Conservation (phyloP, 2,797 vertebrate genomes). For the Apogon hyalosoma region DNA sequence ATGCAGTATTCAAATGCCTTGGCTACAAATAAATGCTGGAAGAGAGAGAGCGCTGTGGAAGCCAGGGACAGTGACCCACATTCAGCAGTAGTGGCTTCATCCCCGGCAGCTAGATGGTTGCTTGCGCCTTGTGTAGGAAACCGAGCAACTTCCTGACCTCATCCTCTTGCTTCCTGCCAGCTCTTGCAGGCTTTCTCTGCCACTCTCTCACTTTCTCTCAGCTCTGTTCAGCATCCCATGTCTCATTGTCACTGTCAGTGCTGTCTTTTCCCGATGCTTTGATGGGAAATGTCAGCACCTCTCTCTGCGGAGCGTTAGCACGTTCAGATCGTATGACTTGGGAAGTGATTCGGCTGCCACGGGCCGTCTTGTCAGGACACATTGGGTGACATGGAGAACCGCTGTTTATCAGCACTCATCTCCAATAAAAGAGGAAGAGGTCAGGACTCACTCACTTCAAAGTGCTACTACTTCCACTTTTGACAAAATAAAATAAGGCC, state of each 20-base stretch:
- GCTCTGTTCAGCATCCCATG: conserved; percentile 11
- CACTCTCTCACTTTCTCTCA: not conserved
- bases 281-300: conserved; percentile 63
- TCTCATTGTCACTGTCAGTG: conserved; percentile 38
- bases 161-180: conserved; percentile 55
- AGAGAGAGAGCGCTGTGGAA: conserved; percentile 36
- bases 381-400: conserved; percentile 31
- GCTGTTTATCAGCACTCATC: conserved; percentile 54
- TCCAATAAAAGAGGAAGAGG: conserved; percentile 33
- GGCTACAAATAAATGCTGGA: conserved; percentile 48
- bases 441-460: conserved; percentile 7
- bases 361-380: conserved; percentile 54
- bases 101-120: conserved; percentile 43
- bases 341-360: conserved; percentile 34
- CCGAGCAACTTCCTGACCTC: conserved; percentile 50
- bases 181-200: conserved; percentile 1
- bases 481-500: conserved; percentile 12
- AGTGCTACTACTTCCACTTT: conserved; percentile 18
- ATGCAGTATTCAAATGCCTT: conserved; percentile 63
- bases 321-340: conserved; percentile 47
- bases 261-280: conserved; percentile 32
- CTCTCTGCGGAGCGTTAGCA: conserved; percentile 11
- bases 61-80: conserved; percentile 65
- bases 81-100: conserved; percentile 45
- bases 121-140: conserved; percentile 31